A percentile compares a stretch with the other conserved stretches of the same genome.
Conservation (phyloP, 2,888 invertebrate genomes). For the Drosophila gaucha region DNA sequence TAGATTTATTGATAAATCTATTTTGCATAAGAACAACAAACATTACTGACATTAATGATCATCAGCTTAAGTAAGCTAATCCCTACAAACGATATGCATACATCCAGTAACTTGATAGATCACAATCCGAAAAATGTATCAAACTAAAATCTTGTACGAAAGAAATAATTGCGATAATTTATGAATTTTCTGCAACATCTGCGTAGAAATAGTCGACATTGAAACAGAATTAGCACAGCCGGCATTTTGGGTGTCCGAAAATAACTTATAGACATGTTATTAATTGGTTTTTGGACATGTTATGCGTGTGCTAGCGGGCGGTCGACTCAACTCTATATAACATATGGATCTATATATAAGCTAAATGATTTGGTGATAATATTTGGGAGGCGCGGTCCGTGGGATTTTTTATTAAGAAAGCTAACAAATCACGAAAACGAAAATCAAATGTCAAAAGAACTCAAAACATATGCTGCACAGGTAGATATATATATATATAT, state of each 20-base stretch:
- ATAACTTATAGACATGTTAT: slow-evolving; percentile 64
- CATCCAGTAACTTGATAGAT: slow-evolving; percentile 15
- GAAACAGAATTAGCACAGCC: slow-evolving; percentile 63
- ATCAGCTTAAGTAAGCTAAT: slow-evolving; percentile 5
- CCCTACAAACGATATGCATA: neutral
- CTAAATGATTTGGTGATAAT: slow-evolving; percentile 44
- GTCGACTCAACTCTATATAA: slow-evolving; percentile 8
- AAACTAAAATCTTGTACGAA: neutral
- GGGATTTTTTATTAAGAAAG: slow-evolving; percentile 20
- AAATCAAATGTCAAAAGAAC: slow-evolving; percentile 18
- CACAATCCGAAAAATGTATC: neutral
- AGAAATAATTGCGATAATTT: slow-evolving; percentile 31
- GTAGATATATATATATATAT: slow-evolving; percentile 13
- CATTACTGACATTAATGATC: slow-evolving; percentile 7
- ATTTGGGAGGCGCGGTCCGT: slow-evolving; percentile 5
- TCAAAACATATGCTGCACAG: slow-evolving; percentile 9
- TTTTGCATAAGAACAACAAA: neutral
- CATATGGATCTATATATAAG: slow-evolving; percentile 21
- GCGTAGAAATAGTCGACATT: slow-evolving; percentile 71
- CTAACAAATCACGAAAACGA: slow-evolving; percentile 39
- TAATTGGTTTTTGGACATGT: slow-evolving; percentile 75
- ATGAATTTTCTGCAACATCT: slow-evolving; percentile 49
- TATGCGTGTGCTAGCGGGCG: slow-evolving; percentile 33
- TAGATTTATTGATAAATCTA: neutral
- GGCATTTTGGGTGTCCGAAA: slow-evolving; percentile 50